Evolutionary conservation across 2,888 invertebrate genomes (phyloP).

Genomic region (Cephus nigrinus): DNA sequence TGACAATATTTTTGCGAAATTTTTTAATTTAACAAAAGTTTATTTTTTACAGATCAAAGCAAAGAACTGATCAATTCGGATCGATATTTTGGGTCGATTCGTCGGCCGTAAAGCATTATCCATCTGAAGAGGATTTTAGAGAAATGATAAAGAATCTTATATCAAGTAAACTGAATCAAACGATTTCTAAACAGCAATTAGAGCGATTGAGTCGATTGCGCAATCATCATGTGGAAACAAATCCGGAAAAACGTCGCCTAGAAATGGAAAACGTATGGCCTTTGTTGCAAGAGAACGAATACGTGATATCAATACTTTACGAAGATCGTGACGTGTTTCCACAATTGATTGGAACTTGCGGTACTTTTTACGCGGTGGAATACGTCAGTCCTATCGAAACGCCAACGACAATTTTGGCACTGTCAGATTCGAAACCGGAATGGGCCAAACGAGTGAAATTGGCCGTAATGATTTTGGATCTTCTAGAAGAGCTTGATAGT

Average conservation of each 20-base stretch:
- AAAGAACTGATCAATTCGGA: slow-evolving; percentile 62
- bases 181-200: slow-evolving; percentile 67
- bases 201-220: slow-evolving; percentile 67
- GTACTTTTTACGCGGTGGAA: slow-evolving; percentile 75
- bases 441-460: slow-evolving; percentile 71
- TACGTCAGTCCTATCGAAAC: slow-evolving; percentile 71
- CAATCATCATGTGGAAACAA: slow-evolving; percentile 65
- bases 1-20: neutral
- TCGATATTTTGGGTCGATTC: slow-evolving; percentile 66
- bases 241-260: slow-evolving; percentile 59
- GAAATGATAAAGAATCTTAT: slow-evolving; percentile 69
- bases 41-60: slow-evolving; percentile 44
- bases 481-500: slow-evolving; percentile 71
- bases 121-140: slow-evolving; percentile 69
- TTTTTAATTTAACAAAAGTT: neutral
- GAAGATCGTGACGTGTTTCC: slow-evolving; percentile 74
- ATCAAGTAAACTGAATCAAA: slow-evolving; percentile 69
- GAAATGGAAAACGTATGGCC: slow-evolving; percentile 75
- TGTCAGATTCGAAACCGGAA: slow-evolving; percentile 69
- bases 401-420: slow-evolving; percentile 68
- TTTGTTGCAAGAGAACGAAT: slow-evolving; percentile 76
- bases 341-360: slow-evolving; percentile 75
- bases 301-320: slow-evolving; percentile 72
- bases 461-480: slow-evolving; percentile 73
- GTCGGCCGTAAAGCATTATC: slow-evolving; percentile 67